phyloP scores from a whole-genome alignment of 2,888 invertebrate genomes.

The Synanthedon formicaeformis region DNA sequence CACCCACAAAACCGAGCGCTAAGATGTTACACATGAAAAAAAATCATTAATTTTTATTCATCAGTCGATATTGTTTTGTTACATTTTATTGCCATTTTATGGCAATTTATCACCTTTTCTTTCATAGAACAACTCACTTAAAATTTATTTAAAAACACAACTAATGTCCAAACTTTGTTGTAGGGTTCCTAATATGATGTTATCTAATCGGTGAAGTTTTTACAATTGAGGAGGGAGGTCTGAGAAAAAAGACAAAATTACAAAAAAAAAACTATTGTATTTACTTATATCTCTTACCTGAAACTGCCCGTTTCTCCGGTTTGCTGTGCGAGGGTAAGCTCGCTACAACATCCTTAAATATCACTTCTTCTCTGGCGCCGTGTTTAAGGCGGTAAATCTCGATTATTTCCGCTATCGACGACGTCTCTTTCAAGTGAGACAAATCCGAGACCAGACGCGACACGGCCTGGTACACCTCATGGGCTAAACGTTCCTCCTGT shows the following conservation, averaged over 20 bases:
- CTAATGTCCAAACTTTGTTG: too few relatives aligned
- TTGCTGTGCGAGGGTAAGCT: conserved; percentile 25
- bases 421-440: conserved; percentile 41
- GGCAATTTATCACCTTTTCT: too few relatives aligned
- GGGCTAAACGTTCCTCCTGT: conserved; percentile 21
- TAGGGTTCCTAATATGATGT: too few relatives aligned
- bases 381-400: conserved; percentile 40
- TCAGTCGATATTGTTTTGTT: too few relatives aligned
- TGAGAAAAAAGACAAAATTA: neutral
- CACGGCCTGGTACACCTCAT: conserved; percentile 28
- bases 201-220: too few relatives aligned
- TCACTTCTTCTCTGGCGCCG: conserved; percentile 30
- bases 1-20: too few relatives aligned
- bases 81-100: too few relatives aligned
- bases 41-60: too few relatives aligned
- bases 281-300: conserved; percentile 34
- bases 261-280: neutral
- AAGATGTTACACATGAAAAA: too few relatives aligned
- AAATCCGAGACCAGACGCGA: conserved; percentile 29
- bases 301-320: conserved; percentile 26
- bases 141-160: too few relatives aligned
- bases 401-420: conserved; percentile 46
- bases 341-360: conserved; percentile 34
- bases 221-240: too few relatives aligned
- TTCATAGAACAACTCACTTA: too few relatives aligned